phyloP scores from a whole-genome alignment of 2,888 invertebrate species.

The Rhagophthalmus giganteus region DNA sequence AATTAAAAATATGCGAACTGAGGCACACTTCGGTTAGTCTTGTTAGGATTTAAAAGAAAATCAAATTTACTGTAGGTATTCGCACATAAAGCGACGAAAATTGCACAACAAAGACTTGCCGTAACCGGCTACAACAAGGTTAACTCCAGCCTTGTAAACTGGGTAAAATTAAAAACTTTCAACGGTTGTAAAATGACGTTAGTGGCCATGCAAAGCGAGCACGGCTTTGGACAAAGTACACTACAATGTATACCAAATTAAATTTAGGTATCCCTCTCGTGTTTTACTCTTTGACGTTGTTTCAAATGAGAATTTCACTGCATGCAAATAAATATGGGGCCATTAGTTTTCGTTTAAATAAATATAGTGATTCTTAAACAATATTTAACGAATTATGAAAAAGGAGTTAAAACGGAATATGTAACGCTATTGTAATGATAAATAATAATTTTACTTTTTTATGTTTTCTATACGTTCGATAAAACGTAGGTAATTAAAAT shows the following conservation, averaged over 20 bases:
- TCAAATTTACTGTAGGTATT: constrained; percentile 7
- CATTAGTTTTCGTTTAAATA: constrained; percentile 19
- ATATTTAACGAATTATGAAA: too few species aligned
- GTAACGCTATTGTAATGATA: too few species aligned
- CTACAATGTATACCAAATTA: constrained; percentile 33
- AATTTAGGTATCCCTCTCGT: constrained; percentile 28
- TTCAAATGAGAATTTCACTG: constrained; percentile 24
- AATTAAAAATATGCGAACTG: too few species aligned
- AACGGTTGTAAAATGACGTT: constrained; percentile 41
- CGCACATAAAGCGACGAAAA: constrained; percentile 10
- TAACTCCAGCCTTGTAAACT: constrained; percentile 21
- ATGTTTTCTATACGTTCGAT: too few species aligned
- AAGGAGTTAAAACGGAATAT: too few species aligned
- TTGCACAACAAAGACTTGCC: constrained; percentile 8
- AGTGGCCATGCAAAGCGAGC: constrained; percentile 38
- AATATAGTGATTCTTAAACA: constrained; percentile 16
- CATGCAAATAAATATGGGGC: constrained; percentile 21
- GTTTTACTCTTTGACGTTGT: constrained; percentile 29
- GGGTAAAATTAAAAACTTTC: constrained; percentile 43
- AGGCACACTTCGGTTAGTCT: too few species aligned
- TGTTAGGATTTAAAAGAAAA: too few species aligned
- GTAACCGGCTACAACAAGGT: constrained; percentile 8
- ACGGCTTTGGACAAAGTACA: constrained; percentile 35
- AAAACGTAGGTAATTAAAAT: too few species aligned
- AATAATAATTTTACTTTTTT: too few species aligned